phyloP scores from a whole-genome alignment of 2,888 invertebrate species.

The Epicampocera succincta region DNA sequence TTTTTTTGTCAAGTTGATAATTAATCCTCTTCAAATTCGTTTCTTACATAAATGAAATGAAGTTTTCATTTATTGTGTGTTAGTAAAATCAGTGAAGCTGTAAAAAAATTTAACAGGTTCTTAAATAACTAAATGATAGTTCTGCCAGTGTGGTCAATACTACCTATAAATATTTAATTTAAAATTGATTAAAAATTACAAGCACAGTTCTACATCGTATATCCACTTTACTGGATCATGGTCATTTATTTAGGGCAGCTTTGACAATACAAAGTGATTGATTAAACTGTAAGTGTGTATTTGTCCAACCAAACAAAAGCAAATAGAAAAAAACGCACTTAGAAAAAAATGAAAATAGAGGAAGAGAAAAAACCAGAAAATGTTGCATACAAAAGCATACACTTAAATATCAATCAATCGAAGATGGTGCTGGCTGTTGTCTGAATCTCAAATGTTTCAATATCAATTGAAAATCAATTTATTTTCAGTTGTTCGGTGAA shows the following conservation, averaged over 20 bases:
- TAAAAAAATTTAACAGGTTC: no score
- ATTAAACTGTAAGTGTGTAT: constrained; percentile 36
- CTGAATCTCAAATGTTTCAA: constrained; percentile 31
- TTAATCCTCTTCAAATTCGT: no score
- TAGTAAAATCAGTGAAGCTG: no score
- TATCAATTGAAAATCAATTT: constrained; percentile 59
- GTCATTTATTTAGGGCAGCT: constrained; percentile 20
- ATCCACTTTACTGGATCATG: constrained; percentile 2
- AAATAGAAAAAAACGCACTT: not conserved
- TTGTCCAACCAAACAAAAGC: constrained; percentile 13
- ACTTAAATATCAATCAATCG: constrained; percentile 47
- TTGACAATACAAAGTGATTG: constrained; percentile 26
- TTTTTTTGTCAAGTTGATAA: no score
- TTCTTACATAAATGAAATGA: no score
- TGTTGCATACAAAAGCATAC: not conserved
- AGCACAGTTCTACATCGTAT: constrained; percentile 18
- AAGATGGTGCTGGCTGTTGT: constrained; percentile 40
- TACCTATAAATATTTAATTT: constrained; percentile 19
- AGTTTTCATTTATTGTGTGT: no score
- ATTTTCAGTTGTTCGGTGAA: constrained; percentile 45
- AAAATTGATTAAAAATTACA: constrained; percentile 41
- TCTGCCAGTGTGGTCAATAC: not conserved
- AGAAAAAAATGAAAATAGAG: not conserved
- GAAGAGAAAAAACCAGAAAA: no score
- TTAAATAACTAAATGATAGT: not conserved